Conservation (phyloP, 2,888 invertebrate species). For the Thelaira solivaga region DNA sequence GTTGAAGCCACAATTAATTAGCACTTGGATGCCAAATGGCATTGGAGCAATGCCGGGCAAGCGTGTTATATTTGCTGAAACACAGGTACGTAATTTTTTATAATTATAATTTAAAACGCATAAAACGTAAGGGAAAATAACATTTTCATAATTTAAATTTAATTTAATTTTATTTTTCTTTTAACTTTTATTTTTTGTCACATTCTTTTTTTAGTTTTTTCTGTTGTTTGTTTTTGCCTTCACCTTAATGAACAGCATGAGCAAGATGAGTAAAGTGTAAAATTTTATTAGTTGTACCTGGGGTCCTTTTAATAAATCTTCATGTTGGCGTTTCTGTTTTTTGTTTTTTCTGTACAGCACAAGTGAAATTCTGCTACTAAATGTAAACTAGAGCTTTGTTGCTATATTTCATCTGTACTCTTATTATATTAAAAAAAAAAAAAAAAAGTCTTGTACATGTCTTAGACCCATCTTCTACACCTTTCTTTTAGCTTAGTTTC, state of each 20-base stretch:
- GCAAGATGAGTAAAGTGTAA: neutral
- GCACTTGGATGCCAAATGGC: conserved; percentile 93
- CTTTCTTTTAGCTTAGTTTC: neutral
- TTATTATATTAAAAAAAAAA: conserved; percentile 20
- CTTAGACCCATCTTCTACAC: conserved; percentile 7
- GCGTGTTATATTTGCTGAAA: conserved; percentile 92
- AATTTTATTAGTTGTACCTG: conserved; percentile 36
- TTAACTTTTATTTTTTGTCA: conserved; percentile 33
- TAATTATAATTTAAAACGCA: neutral
- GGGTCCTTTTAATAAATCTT: conserved; percentile 58
- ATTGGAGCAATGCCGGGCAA: conserved; percentile 89
- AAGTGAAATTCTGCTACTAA: conserved; percentile 18
- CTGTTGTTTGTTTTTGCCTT: conserved; percentile 22
- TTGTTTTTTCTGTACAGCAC: neutral
- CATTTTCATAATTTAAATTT: conserved; percentile 36
- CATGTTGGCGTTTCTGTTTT: conserved; percentile 32
- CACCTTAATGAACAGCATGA: conserved; percentile 22
- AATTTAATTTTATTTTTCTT: neutral
- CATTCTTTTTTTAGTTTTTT: too few species aligned
- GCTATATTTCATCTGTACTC: neutral
- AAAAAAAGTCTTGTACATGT: conserved; percentile 26
- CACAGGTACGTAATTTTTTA: conserved; percentile 82
- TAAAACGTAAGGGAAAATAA: neutral
- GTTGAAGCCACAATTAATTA: conserved; percentile 89
- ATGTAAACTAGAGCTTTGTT: conserved; percentile 5